Conservation (phyloP, 2,113 vertebrate species). For the Mesocricetus auratus region DNA sequence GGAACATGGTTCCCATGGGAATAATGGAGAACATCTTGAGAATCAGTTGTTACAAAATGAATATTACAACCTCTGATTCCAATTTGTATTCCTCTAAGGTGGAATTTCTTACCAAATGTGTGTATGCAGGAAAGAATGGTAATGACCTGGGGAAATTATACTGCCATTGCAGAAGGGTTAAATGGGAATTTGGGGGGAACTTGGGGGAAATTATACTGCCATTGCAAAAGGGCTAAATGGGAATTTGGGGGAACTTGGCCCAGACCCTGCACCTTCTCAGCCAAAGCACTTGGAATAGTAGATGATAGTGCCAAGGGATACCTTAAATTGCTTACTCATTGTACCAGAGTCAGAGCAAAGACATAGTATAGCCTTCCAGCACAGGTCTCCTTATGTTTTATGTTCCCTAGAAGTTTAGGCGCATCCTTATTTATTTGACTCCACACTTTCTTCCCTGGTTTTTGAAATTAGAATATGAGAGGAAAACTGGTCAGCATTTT, state of each 20-base stretch:
- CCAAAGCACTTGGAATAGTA: conserved; percentile 22
- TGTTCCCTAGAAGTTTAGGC: not conserved
- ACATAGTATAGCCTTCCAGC: not conserved
- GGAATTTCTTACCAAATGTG: conserved; percentile 60
- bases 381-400: not conserved
- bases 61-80: conserved; percentile 1
- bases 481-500: conserved; percentile 53
- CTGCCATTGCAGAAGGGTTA: conserved; percentile 50
- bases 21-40: not conserved
- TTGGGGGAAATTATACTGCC: conserved; percentile 49
- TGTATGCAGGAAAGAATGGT: conserved; percentile 53
- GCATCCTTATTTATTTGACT: conserved; percentile 64
- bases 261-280: not conserved
- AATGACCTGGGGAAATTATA: conserved; percentile 51
- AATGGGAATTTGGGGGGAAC: conserved; percentile 24
- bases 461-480: conserved; percentile 60
- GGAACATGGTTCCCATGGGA: not conserved
- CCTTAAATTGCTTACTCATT: conserved; percentile 44
- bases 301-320: not conserved
- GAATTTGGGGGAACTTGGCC: conserved; percentile 39
- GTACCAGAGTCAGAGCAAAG: conserved; percentile 1
- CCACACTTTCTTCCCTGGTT: conserved; percentile 51
- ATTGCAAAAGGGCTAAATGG: conserved; percentile 38
- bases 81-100: conserved; percentile 58
- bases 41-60: conserved; percentile 25